Conservation (phyloP, 2,888 invertebrate genomes). For the Cerceris ruficornis region DNA sequence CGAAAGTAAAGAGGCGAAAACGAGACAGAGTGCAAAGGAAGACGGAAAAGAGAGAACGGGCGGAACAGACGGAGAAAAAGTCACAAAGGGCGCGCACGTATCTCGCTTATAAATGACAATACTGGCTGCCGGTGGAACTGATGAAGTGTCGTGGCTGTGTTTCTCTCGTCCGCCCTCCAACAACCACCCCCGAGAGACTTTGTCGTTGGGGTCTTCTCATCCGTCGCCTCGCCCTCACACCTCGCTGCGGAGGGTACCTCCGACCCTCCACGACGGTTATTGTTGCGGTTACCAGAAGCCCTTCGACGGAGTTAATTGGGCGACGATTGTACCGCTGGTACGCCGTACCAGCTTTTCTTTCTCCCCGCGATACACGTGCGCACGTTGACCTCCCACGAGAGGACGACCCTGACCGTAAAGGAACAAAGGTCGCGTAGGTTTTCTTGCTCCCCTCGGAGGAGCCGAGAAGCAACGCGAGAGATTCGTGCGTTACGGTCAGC, state of each 20-base stretch:
- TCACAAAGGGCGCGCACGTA: slow-evolving; percentile 69
- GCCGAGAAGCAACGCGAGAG: slow-evolving; percentile 21
- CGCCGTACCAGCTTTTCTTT: slow-evolving; percentile 49
- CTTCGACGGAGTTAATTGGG: slow-evolving; percentile 77
- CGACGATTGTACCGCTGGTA: slow-evolving; percentile 70
- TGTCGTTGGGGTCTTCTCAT: slow-evolving; percentile 56
- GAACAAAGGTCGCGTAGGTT: slow-evolving; percentile 58
- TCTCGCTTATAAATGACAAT: slow-evolving; percentile 77
- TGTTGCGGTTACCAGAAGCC: slow-evolving; percentile 75
- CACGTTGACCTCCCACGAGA: slow-evolving; percentile 55
- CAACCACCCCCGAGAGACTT: slow-evolving; percentile 54
- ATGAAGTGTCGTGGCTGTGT: slow-evolving; percentile 77
- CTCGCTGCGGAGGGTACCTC: slow-evolving; percentile 58
- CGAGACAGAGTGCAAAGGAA: slow-evolving; percentile 8
- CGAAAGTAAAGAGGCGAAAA: slow-evolving; percentile 3
- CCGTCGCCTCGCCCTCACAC: slow-evolving; percentile 68
- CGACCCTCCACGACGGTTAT: slow-evolving; percentile 68
- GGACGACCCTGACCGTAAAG: slow-evolving; percentile 60
- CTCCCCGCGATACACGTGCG: slow-evolving; percentile 39
- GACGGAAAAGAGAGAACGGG: slow-evolving; percentile 47
- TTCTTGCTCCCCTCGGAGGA: slow-evolving; percentile 27
- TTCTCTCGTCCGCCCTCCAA: slow-evolving; percentile 58
- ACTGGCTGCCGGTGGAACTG: slow-evolving; percentile 74
- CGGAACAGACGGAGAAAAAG: slow-evolving; percentile 47
- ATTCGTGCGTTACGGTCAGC: slow-evolving; percentile 15